A percentile compares a stretch with the other conserved stretches of the same genome.
Conservation (phyloP, 2,113 vertebrate species). For the Cephalopterus ornatus region DNA sequence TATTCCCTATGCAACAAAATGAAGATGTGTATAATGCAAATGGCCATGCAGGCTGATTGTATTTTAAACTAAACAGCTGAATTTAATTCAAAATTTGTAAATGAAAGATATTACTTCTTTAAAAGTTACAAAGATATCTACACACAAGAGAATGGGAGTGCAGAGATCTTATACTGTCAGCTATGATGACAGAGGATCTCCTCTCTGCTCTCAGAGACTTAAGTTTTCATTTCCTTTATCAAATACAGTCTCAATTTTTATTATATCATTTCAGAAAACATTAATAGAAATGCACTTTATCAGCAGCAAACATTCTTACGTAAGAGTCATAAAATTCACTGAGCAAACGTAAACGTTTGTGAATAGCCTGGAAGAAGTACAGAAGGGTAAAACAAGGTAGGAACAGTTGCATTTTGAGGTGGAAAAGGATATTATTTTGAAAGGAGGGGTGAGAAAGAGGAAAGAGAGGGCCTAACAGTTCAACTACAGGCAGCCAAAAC, state of each 20-base stretch:
- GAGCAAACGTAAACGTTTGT: background rate
- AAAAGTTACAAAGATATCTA: background rate
- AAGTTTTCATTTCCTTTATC: background rate
- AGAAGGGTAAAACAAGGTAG: background rate
- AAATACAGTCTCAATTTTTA: background rate
- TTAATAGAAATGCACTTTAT: background rate
- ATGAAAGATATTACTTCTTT: background rate
- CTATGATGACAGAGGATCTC: background rate
- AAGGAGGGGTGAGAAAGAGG: background rate
- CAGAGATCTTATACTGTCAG: background rate
- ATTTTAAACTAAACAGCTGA: background rate
- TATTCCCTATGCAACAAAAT: background rate
- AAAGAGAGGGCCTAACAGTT: background rate
- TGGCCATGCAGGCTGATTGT: background rate
- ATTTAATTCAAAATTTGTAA: background rate
- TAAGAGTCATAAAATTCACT: background rate
- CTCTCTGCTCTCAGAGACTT: background rate
- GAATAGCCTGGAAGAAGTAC: background rate
- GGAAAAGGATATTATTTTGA: background rate
- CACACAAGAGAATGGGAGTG: rapidly evolving
- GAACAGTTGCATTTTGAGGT: background rate
- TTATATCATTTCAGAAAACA: background rate
- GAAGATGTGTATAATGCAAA: background rate
- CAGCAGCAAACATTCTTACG: background rate
- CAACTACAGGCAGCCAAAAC: background rate